Conservation (phyloP, 2,888 invertebrate species). For the Xanthia togata region DNA sequence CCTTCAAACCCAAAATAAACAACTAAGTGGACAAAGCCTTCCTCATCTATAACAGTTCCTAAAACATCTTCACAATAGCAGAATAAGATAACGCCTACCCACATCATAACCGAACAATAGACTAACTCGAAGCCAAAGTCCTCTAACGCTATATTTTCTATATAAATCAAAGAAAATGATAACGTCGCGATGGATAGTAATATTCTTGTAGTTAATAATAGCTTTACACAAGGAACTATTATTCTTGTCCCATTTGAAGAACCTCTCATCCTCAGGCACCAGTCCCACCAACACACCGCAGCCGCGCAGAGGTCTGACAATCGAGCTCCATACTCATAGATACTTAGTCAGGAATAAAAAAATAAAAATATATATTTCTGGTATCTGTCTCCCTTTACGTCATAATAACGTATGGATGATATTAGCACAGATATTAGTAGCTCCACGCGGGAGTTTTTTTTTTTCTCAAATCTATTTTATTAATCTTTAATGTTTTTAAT, state of each 20-base stretch:
- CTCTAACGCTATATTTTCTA: slow-evolving; percentile 16
- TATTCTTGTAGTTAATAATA: slow-evolving; percentile 14
- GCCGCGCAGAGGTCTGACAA: too few species aligned
- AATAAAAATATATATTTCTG: too few species aligned
- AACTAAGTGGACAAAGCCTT: not conserved
- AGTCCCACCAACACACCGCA: not conserved
- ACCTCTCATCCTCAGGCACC: not conserved
- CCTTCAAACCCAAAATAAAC: not conserved
- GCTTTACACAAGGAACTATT: slow-evolving; percentile 12
- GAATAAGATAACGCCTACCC: slow-evolving; percentile 42
- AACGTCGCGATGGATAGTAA: not conserved
- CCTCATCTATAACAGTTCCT: not conserved
- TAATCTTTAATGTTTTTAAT: too few species aligned
- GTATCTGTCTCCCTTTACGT: too few species aligned
- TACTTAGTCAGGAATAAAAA: too few species aligned
- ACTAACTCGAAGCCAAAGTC: slow-evolving; percentile 6
- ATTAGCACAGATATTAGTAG: too few species aligned
- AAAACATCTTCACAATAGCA: slow-evolving; percentile 33
- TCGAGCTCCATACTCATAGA: too few species aligned
- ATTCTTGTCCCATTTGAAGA: slow-evolving; percentile 14
- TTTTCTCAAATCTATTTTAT: too few species aligned
- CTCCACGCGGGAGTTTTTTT: too few species aligned
- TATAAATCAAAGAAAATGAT: slow-evolving; percentile 43
- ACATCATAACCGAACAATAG: slow-evolving; percentile 41
- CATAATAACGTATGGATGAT: too few species aligned